phyloP scores from a whole-genome alignment of 64 coral and sea anemone species.

The Anthopleura sola region DNA sequence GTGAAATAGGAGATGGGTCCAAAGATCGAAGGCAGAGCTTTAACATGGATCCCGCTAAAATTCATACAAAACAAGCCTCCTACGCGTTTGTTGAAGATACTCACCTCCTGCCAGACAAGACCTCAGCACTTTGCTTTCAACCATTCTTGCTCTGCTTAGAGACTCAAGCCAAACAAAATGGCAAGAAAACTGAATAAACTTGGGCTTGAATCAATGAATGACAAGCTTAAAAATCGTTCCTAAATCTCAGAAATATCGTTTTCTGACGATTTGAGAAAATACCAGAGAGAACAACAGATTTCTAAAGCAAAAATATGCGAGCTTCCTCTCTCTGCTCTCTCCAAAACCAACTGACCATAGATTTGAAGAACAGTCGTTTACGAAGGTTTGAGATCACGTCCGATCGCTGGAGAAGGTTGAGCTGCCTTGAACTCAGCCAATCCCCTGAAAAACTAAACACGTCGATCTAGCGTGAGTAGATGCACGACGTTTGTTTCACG shows the following conservation, averaged over 20 bases:
- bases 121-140: neutral
- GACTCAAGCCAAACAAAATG: neutral
- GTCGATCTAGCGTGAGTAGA: neutral
- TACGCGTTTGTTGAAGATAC: neutral
- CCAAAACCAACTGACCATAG: slow-evolving; percentile 18
- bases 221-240: neutral
- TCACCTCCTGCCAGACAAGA: slow-evolving; percentile 4
- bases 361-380: neutral
- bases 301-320: neutral
- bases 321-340: neutral
- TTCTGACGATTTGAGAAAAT: neutral
- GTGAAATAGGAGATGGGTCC: neutral
- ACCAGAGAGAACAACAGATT: neutral
- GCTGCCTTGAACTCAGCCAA: neutral
- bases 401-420: neutral
- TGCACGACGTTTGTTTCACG: neutral
- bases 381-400: neutral
- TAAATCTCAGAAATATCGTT: neutral
- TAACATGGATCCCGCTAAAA: neutral
- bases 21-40: neutral
- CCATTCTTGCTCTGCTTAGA: slow-evolving; percentile 3
- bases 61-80: neutral
- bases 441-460: neutral
- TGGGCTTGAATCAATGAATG: neutral
- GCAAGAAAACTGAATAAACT: neutral